Evolutionary conservation across 2,797 vertebrate genomes (phyloP), one percentile per base, ranked within the genome.

Genomic region (Tapirus indicus): DNA sequence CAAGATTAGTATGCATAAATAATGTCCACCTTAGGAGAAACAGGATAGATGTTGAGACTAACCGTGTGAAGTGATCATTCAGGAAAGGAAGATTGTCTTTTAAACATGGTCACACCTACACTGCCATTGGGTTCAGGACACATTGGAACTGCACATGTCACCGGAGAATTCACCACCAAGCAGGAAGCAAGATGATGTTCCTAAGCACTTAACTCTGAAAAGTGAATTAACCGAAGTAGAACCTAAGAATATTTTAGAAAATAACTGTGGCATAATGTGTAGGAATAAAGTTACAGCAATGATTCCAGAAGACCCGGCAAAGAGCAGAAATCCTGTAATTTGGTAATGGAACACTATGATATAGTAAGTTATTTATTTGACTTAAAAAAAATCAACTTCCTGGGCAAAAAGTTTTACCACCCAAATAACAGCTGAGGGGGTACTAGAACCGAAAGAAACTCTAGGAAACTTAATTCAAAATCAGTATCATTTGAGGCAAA

Each of bases 401-500:
- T 71, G 23, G 54, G 44, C n/a, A 89, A 87, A 89, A 74, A 83
- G 64, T 94, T 95, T 95, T 92, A 93, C 29, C 20, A 91, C 49
- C 41, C 56, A 89, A 93, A 41, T 93, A 82, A 91, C 47, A 41
- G 58, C 58, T 90, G 82, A 52, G 38, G 7, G 47, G 38, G 8
- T 72, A 83, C 49, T 66, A 69, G 71, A 85, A 83, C 9, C 62
- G 38, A 93, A 69, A 79, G 52, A 88, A 82, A 80, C 94, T 72
- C 35, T 62, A 83, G 75, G 80, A 84, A 93, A 94, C n/a, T 41
- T 64, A 93, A 54, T 75, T 25, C 41, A 80, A 99, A 83, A 99
- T 99, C 96, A 99, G 99, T 80, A 99, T 99, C 98, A 98, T 10
- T 35, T 91, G 68, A 41, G 21, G 20, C 27, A 77, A 72, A 49